Percentiles rank a stretch among this genome's conserved stretches.
Conservation (phyloP, 2,113 vertebrate species). For the Caracal caracal region DNA sequence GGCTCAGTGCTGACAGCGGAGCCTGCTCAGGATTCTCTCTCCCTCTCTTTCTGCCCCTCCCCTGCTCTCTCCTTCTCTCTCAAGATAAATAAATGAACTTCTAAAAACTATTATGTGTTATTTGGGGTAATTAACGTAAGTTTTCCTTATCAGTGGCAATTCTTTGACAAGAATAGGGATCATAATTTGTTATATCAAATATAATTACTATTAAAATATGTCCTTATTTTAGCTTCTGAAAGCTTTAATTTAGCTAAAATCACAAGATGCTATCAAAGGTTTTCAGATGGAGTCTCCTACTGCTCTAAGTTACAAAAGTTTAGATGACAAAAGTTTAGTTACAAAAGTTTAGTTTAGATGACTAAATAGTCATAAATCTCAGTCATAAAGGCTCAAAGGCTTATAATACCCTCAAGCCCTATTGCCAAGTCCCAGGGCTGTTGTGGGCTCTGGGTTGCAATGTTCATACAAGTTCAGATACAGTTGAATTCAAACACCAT, state of each 20-base stretch:
- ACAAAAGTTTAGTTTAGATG: background rate
- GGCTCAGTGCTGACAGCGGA: no score
- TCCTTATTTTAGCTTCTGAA: constrained; percentile 14
- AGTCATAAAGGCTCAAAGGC: background rate
- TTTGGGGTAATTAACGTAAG: constrained; percentile 55
- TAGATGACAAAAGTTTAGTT: background rate
- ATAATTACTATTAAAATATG: constrained; percentile 1
- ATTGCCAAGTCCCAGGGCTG: background rate
- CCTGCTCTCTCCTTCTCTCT: no score
- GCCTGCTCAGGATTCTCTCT: no score
- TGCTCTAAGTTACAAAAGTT: background rate
- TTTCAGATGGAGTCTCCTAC: background rate
- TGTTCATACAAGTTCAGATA: background rate
- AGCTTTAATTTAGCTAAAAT: background rate
- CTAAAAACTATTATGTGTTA: constrained; percentile 43
- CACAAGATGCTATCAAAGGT: background rate
- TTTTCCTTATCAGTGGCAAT: constrained; percentile 63
- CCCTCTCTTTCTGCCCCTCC: no score
- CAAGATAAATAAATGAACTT: no score
- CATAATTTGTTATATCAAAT: constrained; percentile 46
- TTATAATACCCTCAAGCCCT: background rate
- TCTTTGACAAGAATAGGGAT: constrained; percentile 64
- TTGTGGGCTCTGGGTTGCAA: background rate
- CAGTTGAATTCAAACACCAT: background rate
- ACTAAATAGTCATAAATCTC: background rate